Conservation (phyloP, 1,140 invertebrate species). For the Drosophila tropicalis region DNA sequence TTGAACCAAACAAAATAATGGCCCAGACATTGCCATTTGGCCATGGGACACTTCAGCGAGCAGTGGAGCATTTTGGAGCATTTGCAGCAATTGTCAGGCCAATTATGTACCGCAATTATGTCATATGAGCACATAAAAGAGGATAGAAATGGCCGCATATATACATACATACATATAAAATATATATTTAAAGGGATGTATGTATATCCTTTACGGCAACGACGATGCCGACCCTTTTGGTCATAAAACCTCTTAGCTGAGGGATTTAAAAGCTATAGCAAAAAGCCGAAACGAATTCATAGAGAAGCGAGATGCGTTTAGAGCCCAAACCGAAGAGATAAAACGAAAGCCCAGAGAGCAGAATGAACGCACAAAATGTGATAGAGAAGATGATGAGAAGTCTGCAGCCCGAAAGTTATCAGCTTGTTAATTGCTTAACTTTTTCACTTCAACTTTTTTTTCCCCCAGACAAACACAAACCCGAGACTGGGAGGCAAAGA, state of each 20-base stretch:
- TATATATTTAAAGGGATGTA: background rate
- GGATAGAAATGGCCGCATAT: slow-evolving; percentile 26
- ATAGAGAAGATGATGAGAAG: slow-evolving; percentile 24
- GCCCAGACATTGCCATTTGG: slow-evolving; percentile 9
- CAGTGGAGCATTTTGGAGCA: slow-evolving; percentile 64
- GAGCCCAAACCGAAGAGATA: background rate
- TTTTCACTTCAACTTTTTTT: slow-evolving; percentile 81
- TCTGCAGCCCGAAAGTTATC: slow-evolving; percentile 69
- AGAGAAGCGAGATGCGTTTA: slow-evolving; percentile 18
- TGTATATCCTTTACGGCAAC: slow-evolving; percentile 34
- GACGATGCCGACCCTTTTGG: slow-evolving; percentile 49
- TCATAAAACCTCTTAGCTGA: slow-evolving; percentile 71
- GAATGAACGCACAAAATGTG: background rate
- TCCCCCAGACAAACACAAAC: slow-evolving; percentile 49
- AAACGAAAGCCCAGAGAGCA: slow-evolving; percentile 1
- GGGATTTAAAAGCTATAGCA: slow-evolving; percentile 29
- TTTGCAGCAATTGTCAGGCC: slow-evolving; percentile 76
- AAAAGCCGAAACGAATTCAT: slow-evolving; percentile 24
- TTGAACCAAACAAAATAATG: slow-evolving; percentile 12
- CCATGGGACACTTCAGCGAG: slow-evolving; percentile 60
- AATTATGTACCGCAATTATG: slow-evolving; percentile 76
- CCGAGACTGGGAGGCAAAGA: background rate
- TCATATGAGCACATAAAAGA: slow-evolving; percentile 72
- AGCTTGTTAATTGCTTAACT: slow-evolving; percentile 82
- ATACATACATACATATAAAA: background rate